These are phyloP conservation scores for Drosophila lini DNA, from an alignment of 1,140 invertebrate genomes.

Conservation along the genomic window DNA sequence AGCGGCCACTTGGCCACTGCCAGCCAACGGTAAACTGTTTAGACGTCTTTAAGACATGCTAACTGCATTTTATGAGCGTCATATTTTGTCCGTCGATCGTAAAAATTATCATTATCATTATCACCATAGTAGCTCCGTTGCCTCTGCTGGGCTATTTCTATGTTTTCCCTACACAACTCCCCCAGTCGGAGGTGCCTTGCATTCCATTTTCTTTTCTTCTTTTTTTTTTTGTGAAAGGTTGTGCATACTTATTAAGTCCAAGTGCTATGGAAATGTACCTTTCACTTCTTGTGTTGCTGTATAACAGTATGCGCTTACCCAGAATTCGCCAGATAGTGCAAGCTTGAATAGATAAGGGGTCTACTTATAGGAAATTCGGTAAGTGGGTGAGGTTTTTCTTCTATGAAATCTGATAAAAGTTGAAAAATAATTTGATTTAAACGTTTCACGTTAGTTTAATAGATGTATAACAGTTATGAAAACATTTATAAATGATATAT, in stretches of 20 bases:
- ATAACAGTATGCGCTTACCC: constrained; percentile 21
- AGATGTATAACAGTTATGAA: background rate
- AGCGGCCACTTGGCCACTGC: constrained; percentile 52
- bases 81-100: constrained; percentile 71
- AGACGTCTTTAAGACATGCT: constrained; percentile 73
- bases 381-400: background rate
- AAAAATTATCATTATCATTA: constrained; percentile 81
- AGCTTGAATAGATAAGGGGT: background rate
- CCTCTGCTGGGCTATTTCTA: constrained; percentile 17
- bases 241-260: constrained; percentile 53
- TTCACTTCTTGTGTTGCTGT: constrained; percentile 45
- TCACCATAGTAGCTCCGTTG: constrained; percentile 15
- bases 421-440: background rate
- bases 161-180: constrained; percentile 1
- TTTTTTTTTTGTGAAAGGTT: constrained; percentile 67
- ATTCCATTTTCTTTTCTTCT: constrained; percentile 10
- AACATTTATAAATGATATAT: background rate
- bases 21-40: constrained; percentile 66
- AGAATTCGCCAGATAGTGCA: constrained; percentile 14
- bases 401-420: background rate
- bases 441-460: background rate
- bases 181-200: background rate
- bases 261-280: constrained; percentile 59
- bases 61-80: constrained; percentile 75
- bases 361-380: background rate